Evolutionary conservation across 1,140 invertebrate species (phyloP), one percentile per base, ranked within the genome.

Genomic region (Drosophila erecta): DNA sequence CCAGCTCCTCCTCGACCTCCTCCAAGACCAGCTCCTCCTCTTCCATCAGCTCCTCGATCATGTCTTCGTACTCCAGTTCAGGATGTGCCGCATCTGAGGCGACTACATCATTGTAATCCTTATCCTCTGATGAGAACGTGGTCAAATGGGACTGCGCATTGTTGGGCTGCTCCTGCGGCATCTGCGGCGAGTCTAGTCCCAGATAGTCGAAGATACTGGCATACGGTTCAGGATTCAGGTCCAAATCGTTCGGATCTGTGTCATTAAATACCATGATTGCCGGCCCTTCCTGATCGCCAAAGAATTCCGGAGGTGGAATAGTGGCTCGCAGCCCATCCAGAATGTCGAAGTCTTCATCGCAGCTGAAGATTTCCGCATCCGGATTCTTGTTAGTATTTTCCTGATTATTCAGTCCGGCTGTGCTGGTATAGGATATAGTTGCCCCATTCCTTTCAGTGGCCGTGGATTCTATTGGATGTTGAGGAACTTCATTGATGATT

Each of bases 221-320:
- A 15, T 3, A 24, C 5, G 22, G 3, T 4, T 4, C 22, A 4
- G 22, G 2, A 24, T n/a, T 6, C n/a, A n/a, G 0, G 0, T 8
- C 38, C n/a, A n/a, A n/a, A n/a, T 40, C 38, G 2, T 15, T 5
- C 7, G 14, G 0, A 2, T n/a, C 7, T 8, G 15, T 43, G 4
- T 20, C 10, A 43, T 12, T 8, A 24, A 4, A 24, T 3, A 20
- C 2, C 3, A 8, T 1, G 17, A 0, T 0, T 8, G n/a, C 4
- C 14, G 0, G 2, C 0, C 15, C 6, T 8, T 15, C n/a, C 7
- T 14, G 2, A 7, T 1, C 3, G 27, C 2, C 0, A 8, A 15
- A 15, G 41, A 2, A 15, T 20, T 11, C 41, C 4, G 15, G 4
- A 17, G 15, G n/a, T 1, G 40, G 15, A 41, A 15, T 3, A 17